Conservation (phyloP, 1,140 invertebrate genomes). For the Phthorimaea operculella region DNA sequence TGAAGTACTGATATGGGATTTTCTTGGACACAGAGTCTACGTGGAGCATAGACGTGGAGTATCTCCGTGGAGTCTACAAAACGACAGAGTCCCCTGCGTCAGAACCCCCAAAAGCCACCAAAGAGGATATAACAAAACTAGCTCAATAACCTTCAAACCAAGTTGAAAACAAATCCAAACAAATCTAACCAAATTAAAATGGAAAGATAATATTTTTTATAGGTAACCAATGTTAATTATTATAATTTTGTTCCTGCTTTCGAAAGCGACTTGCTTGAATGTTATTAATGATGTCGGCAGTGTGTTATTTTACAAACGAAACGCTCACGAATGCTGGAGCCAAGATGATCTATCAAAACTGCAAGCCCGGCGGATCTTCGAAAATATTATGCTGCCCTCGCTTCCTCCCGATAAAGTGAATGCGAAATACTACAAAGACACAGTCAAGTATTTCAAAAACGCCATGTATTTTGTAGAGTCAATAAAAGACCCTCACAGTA, state of each 20-base stretch:
- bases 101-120: too few species aligned
- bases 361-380: conserved; percentile 54
- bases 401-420: conserved; percentile 50
- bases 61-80: too few species aligned
- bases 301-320: conserved; percentile 55
- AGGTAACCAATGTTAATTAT: conserved; percentile 38
- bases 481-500: conserved; percentile 51
- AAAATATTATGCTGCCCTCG: conserved; percentile 46
- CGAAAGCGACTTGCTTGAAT: conserved; percentile 21
- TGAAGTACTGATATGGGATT: too few species aligned
- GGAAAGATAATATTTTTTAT: too few species aligned
- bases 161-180: too few species aligned
- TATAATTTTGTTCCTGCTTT: conserved; percentile 35
- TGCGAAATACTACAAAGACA: conserved; percentile 49
- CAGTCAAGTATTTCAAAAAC: conserved; percentile 66
- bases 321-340: conserved; percentile 55
- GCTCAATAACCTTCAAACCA: too few species aligned
- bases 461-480: conserved; percentile 60
- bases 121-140: too few species aligned
- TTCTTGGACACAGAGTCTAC: too few species aligned
- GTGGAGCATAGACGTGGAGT: too few species aligned
- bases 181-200: too few species aligned
- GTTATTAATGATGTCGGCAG: conserved; percentile 42
- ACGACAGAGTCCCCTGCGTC: too few species aligned
- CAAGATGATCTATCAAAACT: conserved; percentile 58